Evolutionary conservation across 2,888 invertebrate genomes (phyloP).

Genomic region (Neelides folsomi): DNA sequence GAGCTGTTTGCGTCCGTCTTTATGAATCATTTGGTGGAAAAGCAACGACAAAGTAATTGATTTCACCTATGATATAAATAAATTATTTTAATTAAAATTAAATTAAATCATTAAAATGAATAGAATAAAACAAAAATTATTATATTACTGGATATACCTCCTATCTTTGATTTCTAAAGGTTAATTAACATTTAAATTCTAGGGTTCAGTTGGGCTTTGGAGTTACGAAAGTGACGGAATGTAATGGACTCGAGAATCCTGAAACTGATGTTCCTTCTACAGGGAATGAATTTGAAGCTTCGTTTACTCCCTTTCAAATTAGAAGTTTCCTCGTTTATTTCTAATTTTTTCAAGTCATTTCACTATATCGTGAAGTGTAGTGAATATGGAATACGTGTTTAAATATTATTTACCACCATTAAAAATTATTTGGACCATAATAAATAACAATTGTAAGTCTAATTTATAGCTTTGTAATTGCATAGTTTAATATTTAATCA

Average conservation of each 20-base stretch:
- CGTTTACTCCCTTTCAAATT: slow-evolving; percentile 20
- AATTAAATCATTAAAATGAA: too few relatives aligned
- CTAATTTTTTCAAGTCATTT: background rate
- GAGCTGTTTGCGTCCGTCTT: slow-evolving; percentile 36
- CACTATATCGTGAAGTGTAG: too few relatives aligned
- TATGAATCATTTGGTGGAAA: slow-evolving; percentile 39
- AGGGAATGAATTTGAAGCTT: slow-evolving; percentile 10
- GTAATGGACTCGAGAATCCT: slow-evolving; percentile 18
- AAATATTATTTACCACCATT: too few relatives aligned
- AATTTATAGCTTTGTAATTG: too few relatives aligned
- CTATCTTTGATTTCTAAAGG: too few relatives aligned
- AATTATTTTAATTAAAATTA: background rate
- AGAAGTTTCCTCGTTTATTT: slow-evolving; percentile 16
- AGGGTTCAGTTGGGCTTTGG: slow-evolving; percentile 14
- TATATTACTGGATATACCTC: too few relatives aligned
- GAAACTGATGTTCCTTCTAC: slow-evolving; percentile 7
- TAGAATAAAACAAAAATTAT: too few relatives aligned
- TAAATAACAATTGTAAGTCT: too few relatives aligned
- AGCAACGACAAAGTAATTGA: slow-evolving; percentile 14
- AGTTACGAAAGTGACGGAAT: slow-evolving; percentile 10
- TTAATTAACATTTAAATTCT: background rate
- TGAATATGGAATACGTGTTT: too few relatives aligned
- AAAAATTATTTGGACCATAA: too few relatives aligned
- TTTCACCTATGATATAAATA: too few relatives aligned
- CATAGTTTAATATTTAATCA: too few relatives aligned